Conservation (phyloP, 2,888 invertebrate species). For the Rhamnusium bicolor region DNA sequence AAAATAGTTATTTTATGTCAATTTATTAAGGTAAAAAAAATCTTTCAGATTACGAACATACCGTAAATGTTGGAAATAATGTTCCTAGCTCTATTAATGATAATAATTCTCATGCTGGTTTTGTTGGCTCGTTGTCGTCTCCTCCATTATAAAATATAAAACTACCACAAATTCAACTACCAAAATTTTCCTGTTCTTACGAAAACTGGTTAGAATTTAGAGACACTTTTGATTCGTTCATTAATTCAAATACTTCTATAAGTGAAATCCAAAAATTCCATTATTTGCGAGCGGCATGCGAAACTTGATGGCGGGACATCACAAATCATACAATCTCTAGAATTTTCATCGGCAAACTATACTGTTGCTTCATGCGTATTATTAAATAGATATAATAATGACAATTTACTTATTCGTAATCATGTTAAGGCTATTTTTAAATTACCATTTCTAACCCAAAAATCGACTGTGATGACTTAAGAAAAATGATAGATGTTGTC, state of each 20-base stretch:
- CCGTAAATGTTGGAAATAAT: background rate
- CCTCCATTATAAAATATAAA: background rate
- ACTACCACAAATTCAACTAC: background rate
- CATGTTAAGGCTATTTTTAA: background rate
- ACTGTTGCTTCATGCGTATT: background rate
- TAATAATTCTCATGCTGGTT: no score
- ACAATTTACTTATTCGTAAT: background rate
- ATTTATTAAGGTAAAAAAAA: background rate
- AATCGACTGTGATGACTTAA: background rate
- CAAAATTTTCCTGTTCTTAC: background rate
- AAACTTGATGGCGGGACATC: background rate
- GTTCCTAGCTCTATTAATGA: background rate
- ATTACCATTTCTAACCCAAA: background rate
- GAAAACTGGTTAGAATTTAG: background rate
- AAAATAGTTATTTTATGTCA: background rate
- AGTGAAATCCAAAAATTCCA: constrained; percentile 9
- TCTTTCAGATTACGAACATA: background rate
- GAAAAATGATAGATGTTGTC: background rate
- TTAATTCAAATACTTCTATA: background rate
- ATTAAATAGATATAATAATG: background rate
- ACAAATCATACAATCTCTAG: background rate
- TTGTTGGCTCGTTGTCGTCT: background rate
- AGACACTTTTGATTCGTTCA: background rate
- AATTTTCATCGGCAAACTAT: background rate
- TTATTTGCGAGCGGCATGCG: background rate